Evolutionary conservation across 2,797 vertebrate genomes (phyloP), one percentile per base, ranked within the genome.

Genomic region (Protonibea diacanthus): DNA sequence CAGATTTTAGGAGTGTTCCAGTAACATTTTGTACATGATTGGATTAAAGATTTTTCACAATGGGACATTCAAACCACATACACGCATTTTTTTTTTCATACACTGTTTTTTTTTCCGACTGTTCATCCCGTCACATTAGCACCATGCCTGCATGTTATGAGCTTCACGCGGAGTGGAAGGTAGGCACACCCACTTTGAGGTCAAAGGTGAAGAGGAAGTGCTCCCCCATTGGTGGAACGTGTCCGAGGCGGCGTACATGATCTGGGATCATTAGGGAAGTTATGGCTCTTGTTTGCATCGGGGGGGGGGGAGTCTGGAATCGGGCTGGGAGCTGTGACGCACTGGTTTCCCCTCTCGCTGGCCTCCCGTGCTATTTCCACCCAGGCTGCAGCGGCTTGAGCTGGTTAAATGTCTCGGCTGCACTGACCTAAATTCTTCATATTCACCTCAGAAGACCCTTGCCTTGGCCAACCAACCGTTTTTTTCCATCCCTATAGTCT

Each of bases 361-460:
- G 94, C 94, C 95, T 93, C 94, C 81, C 53, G 62, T 82, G 91
- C 92, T 93, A 93, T 95, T 95, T 95, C 93, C 92, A 94, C 92
- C 84, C 70, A 47, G 86, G 90, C 89, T 90, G 86, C 88, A 88
- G 86, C 82, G 93, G 92, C 91, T 91, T 92, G 81, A 91, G 91
- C 89, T 93, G 91, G 90, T 94, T 91, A 87, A 91, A 94, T 76
- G 84, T 94, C 92, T 94, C 90, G 44, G 82, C 92, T 93, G 90
- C 83, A 82, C 89, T 95, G 95, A 95, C 94, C 94, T 94, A 93
- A 95, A 95, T 95, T 95, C 90, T 92, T 93, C 81, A 84, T 84
- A 87, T 89, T 95, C 94, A 95, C 94, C 94, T 96, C 93, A 95
- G 93, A 94, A 90, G 94, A 95, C 95, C 94, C 92, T 85, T 75